These are phyloP conservation scores for Lagocephalus sceleratus DNA, from an alignment of 2,797 vertebrate genomes.

Conservation along the genomic window DNA sequence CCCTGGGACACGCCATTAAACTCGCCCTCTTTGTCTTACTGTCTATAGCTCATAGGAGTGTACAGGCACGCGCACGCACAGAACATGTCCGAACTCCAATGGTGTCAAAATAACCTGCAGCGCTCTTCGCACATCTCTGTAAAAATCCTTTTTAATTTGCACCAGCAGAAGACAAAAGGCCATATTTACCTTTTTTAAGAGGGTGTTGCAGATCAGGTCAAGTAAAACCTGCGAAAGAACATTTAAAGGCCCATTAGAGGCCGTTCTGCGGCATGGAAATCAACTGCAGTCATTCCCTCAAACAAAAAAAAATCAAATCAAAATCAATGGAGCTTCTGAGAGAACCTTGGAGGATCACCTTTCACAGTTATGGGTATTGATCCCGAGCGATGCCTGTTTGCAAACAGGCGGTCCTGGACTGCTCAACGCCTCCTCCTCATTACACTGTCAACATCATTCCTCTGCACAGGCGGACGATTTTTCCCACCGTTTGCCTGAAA, in stretches of 20 bases:
- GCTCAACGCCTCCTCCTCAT: constrained; percentile 42
- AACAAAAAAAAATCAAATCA: constrained; percentile 29
- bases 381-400: constrained; percentile 62
- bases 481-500: constrained; percentile 43
- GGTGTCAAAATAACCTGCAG: constrained; percentile 27
- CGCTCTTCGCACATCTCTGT: background rate
- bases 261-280: background rate
- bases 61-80: constrained; percentile 31
- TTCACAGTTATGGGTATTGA: constrained; percentile 58
- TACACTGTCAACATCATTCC: constrained; percentile 42
- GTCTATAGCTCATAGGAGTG: constrained; percentile 42
- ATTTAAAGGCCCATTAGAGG: constrained; percentile 10
- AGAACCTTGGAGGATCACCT: constrained; percentile 48
- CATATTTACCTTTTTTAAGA: constrained; percentile 11
- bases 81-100: constrained; percentile 34
- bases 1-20: constrained; percentile 73
- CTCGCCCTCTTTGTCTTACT: constrained; percentile 71
- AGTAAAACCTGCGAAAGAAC: constrained; percentile 8
- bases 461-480: constrained; percentile 28
- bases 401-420: constrained; percentile 48
- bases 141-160: constrained; percentile 18
- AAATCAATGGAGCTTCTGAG: constrained; percentile 48
- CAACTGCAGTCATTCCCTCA: constrained; percentile 7
- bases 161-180: constrained; percentile 15
- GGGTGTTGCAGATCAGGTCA: constrained; percentile 33